These are phyloP conservation scores for Kradibia gibbosae DNA, from an alignment of 1,140 invertebrate genomes.

Conservation along the genomic window DNA sequence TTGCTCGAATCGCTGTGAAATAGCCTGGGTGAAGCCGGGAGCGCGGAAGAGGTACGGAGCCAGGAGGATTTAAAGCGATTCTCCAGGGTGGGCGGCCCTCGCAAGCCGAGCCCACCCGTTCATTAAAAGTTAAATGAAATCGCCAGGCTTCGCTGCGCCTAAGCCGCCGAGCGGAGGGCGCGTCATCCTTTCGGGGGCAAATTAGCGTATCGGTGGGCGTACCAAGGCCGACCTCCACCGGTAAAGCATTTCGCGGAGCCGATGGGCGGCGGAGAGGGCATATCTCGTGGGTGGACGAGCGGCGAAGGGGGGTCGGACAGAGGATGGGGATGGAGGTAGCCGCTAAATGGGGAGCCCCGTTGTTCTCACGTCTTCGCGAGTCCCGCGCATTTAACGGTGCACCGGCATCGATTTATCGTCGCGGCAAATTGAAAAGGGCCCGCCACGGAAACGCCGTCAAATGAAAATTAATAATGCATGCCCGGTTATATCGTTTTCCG, in stretches of 20 bases:
- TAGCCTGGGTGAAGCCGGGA: too few species aligned
- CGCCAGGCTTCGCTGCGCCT: background rate
- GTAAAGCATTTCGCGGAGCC: too few species aligned
- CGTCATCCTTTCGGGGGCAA: background rate
- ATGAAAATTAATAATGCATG: slow-evolving; percentile 38
- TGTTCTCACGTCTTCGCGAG: background rate
- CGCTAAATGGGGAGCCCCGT: background rate
- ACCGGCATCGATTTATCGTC: slow-evolving; percentile 31
- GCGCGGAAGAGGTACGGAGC: too few species aligned
- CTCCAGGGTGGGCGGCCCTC: too few species aligned
- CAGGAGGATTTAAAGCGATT: too few species aligned
- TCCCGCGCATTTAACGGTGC: slow-evolving; percentile 12
- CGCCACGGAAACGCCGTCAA: background rate
- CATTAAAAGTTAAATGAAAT: background rate
- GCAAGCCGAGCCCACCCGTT: background rate
- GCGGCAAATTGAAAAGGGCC: slow-evolving; percentile 33
- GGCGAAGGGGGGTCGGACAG: background rate
- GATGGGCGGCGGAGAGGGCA: background rate
- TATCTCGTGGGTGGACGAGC: background rate
- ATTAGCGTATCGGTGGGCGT: slow-evolving; percentile 7
- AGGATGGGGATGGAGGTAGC: too few species aligned
- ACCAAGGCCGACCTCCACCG: too few species aligned
- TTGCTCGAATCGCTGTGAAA: background rate
- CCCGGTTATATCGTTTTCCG: background rate
- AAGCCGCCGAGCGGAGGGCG: background rate